These are phyloP conservation scores for Spodoptera frugiperda DNA, from an alignment of 1,140 invertebrate genomes.

Conservation along the genomic window DNA sequence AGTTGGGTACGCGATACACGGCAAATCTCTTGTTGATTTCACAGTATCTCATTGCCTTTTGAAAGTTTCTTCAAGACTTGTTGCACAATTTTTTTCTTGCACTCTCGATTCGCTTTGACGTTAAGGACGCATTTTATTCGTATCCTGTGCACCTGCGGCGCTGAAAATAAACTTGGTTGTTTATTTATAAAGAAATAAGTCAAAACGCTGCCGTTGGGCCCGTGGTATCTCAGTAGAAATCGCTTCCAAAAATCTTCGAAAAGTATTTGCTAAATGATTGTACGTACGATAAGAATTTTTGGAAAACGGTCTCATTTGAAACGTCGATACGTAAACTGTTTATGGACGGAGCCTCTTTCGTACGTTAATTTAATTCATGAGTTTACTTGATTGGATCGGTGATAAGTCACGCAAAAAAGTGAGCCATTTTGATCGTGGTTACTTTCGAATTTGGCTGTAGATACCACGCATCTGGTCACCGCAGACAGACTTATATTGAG, in stretches of 20 bases:
- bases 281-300: constrained; percentile 35
- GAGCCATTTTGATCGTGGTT: constrained; percentile 16
- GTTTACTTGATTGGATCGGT: constrained; percentile 28
- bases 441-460: constrained; percentile 46
- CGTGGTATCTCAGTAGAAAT: constrained; percentile 55
- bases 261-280: constrained; percentile 46
- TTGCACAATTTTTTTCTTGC: constrained; percentile 66
- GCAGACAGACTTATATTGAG: constrained; percentile 13
- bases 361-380: constrained; percentile 19
- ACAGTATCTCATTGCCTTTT: constrained; percentile 78
- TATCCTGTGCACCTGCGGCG: constrained; percentile 59
- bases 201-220: constrained; percentile 57
- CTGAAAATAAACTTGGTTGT: constrained; percentile 54
- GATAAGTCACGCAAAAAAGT: constrained; percentile 31
- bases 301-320: constrained; percentile 36
- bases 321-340: constrained; percentile 18
- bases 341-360: background rate
- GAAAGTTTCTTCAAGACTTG: constrained; percentile 71
- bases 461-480: constrained; percentile 40
- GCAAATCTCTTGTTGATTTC: constrained; percentile 69
- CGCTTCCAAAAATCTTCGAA: constrained; percentile 54
- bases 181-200: constrained; percentile 64
- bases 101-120: constrained; percentile 48
- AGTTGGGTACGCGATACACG: constrained; percentile 66
- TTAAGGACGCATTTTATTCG: constrained; percentile 57